phyloP scores from a whole-genome alignment of 2,888 invertebrate species.

The Neoscelio sp. region DNA sequence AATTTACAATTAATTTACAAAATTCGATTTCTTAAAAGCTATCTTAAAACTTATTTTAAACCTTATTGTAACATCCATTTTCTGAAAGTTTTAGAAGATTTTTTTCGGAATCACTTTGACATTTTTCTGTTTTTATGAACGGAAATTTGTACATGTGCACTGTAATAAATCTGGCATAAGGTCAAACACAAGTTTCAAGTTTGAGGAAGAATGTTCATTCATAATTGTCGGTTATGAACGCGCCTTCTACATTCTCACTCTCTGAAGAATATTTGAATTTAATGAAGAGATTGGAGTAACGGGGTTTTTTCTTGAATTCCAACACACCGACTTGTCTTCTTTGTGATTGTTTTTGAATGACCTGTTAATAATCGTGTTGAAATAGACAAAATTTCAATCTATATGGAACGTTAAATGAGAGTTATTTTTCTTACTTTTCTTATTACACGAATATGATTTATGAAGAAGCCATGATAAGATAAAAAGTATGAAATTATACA shows the following conservation, averaged over 20 bases:
- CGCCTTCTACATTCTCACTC: slow-evolving; percentile 54
- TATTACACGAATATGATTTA: background rate
- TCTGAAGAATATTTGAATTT: slow-evolving; percentile 54
- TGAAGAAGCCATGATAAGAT: background rate
- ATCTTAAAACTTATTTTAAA: too few species aligned
- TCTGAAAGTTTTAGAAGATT: too few species aligned
- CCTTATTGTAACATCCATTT: too few species aligned
- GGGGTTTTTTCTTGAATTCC: slow-evolving; percentile 57
- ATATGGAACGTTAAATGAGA: background rate
- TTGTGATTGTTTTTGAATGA: slow-evolving; percentile 36
- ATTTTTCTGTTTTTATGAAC: background rate
- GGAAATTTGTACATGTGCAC: slow-evolving; percentile 1
- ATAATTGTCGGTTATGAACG: slow-evolving; percentile 53
- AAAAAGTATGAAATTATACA: background rate
- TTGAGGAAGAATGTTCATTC: slow-evolving; percentile 54
- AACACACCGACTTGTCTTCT: slow-evolving; percentile 22
- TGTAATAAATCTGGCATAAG: slow-evolving; percentile 31
- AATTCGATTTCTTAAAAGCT: too few species aligned
- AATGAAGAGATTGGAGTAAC: slow-evolving; percentile 62
- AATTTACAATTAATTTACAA: too few species aligned
- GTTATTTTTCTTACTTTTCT: slow-evolving; percentile 9
- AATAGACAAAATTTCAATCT: slow-evolving; percentile 7
- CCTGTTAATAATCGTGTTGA: slow-evolving; percentile 31
- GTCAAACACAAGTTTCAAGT: slow-evolving; percentile 42
- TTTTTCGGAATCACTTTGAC: background rate